Conservation (phyloP, 2,797 vertebrate species). For the Danio kyathit region DNA sequence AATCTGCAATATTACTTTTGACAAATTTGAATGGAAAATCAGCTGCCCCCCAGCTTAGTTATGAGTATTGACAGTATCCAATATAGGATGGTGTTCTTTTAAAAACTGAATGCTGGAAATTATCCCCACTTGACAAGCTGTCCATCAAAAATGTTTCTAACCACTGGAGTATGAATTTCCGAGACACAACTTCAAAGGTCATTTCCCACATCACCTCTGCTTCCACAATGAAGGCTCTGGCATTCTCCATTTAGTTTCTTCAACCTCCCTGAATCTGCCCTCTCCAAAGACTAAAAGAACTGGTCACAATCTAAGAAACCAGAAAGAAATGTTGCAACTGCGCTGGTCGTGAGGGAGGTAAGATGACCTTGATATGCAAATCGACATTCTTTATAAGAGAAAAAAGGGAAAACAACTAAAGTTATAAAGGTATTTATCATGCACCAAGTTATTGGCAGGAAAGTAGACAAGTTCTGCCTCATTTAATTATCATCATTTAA, state of each 20-base stretch:
- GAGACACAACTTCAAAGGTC: conserved; percentile 34
- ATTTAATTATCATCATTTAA: conserved; percentile 60
- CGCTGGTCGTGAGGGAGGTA: conserved; percentile 51
- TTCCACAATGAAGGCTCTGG: conserved; percentile 13
- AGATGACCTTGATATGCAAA: conserved; percentile 72
- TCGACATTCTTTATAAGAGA: conserved; percentile 58
- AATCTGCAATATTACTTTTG: too few species aligned
- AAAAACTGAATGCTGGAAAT: conserved; percentile 1
- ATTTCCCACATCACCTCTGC: conserved; percentile 14
- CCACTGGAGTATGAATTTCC: conserved; percentile 6
- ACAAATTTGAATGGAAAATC: too few species aligned
- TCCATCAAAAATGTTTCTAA: conserved; percentile 4
- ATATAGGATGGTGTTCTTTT: neutral
- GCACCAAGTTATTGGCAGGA: conserved; percentile 54
- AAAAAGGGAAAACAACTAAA: conserved; percentile 38
- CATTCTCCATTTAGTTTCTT: neutral
- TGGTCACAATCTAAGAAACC: conserved; percentile 3
- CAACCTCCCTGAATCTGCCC: conserved; percentile 7
- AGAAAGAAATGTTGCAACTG: conserved; percentile 40
- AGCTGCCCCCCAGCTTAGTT: neutral
- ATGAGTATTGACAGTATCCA: neutral
- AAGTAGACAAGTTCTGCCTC: conserved; percentile 59
- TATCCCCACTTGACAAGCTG: conserved; percentile 18
- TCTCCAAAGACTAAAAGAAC: conserved; percentile 44
- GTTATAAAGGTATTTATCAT: conserved; percentile 65